Percentiles rank a stretch among this genome's conserved stretches.
Evolutionary conservation across 92 coral and sea anemone genomes (phyloP).

Genomic region (Muricea muricata): DNA sequence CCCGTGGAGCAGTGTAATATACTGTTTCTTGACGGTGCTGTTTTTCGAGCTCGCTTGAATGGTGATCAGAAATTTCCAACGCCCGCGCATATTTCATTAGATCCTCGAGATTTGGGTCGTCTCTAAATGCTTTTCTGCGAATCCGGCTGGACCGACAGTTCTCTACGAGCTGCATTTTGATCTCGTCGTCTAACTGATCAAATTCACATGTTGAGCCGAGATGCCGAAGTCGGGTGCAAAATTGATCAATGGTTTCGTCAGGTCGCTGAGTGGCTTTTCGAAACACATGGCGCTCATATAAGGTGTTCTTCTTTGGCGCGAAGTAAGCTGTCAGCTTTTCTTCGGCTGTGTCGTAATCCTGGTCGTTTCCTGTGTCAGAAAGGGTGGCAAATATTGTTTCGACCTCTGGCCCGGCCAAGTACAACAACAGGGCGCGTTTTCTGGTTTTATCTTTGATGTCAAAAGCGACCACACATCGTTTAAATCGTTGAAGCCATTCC

Average conservation of each 20-base stretch:
- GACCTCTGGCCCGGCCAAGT: slow-evolving; percentile 58
- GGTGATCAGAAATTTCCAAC: slow-evolving; percentile 44
- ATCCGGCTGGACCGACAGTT: slow-evolving; percentile 7
- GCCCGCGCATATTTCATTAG: slow-evolving; percentile 16
- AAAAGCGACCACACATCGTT: slow-evolving; percentile 27
- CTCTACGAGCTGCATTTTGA: slow-evolving; percentile 23
- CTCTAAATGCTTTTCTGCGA: slow-evolving; percentile 28
- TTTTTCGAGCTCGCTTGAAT: slow-evolving; percentile 35
- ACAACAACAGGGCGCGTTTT: slow-evolving; percentile 26
- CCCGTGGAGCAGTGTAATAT: background rate
- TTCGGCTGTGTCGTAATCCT: slow-evolving; percentile 40
- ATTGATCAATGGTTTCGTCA: slow-evolving; percentile 43
- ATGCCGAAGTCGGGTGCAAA: slow-evolving; percentile 13
- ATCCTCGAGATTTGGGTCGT: slow-evolving; percentile 10
- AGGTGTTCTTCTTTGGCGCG: slow-evolving; percentile 38
- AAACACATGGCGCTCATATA: background rate
- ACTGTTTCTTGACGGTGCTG: slow-evolving; percentile 9
- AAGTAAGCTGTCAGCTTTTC: slow-evolving; percentile 43
- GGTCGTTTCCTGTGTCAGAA: slow-evolving; percentile 37
- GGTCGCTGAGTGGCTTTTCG: slow-evolving; percentile 27
- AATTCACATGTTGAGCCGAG: background rate
- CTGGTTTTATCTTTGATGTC: slow-evolving; percentile 45
- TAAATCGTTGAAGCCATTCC: too few species aligned
- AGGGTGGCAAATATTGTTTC: slow-evolving; percentile 49
- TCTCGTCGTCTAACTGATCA: slow-evolving; percentile 5